phyloP scores from a whole-genome alignment of 2,797 vertebrate species.

The Todus mexicanus region DNA sequence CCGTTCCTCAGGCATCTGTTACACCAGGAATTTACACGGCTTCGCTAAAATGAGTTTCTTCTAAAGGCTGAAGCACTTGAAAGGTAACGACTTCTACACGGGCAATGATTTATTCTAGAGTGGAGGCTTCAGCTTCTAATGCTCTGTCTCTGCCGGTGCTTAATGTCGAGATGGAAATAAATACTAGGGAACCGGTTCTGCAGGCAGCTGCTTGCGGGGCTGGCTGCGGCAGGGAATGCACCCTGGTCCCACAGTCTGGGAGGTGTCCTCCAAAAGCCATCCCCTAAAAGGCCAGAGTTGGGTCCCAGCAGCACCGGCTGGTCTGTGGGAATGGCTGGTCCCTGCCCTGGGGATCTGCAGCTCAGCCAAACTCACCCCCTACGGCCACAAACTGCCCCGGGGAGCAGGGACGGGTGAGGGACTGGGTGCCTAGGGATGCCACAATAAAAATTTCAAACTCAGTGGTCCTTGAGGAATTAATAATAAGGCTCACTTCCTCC shows the following conservation, averaged over 20 bases:
- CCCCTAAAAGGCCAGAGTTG: neutral
- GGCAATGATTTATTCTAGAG: neutral
- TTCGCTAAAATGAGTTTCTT: neutral
- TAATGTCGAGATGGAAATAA: neutral
- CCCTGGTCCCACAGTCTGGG: rapidly evolving
- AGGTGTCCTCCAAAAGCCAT: neutral
- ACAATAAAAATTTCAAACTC: neutral
- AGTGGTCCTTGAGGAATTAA: neutral
- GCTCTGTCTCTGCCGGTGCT: neutral
- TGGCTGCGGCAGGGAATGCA: rapidly evolving
- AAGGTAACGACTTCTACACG: neutral
- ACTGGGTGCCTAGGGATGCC: neutral
- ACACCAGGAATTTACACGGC: neutral
- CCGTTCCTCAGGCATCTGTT: neutral
- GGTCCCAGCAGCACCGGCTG: neutral
- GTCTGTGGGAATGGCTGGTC: neutral
- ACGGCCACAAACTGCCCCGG: rapidly evolving
- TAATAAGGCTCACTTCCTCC: constrained; percentile 44
- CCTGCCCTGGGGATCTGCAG: neutral
- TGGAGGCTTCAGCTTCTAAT: neutral
- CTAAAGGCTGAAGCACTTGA: neutral
- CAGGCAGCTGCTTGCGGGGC: neutral
- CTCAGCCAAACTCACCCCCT: neutral
- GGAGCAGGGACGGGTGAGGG: neutral
- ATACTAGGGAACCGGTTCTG: neutral